phyloP scores from a whole-genome alignment of 2,113 vertebrate genomes.

The Seriola rivoliana region DNA sequence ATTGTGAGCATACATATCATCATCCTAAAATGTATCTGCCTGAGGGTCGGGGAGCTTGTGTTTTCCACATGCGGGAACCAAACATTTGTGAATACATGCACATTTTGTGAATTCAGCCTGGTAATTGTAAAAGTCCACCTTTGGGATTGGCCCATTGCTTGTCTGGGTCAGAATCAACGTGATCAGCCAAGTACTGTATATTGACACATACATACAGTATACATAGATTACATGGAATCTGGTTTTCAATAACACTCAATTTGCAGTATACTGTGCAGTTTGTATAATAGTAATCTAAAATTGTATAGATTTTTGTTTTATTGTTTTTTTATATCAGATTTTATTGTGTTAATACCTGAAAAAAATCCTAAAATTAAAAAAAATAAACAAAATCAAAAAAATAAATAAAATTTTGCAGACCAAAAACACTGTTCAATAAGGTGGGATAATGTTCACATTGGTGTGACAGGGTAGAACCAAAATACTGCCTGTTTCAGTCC shows the following conservation, averaged over 20 bases:
- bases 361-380: too few species aligned
- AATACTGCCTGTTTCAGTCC: too few species aligned
- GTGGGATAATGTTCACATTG: too few species aligned
- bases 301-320: too few species aligned
- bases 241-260: too few species aligned
- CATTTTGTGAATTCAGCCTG: slow-evolving; percentile 9
- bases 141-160: background rate
- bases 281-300: too few species aligned
- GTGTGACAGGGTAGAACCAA: too few species aligned
- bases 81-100: background rate
- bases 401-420: too few species aligned
- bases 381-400: too few species aligned
- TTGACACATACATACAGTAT: background rate
- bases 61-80: background rate
- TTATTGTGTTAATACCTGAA: too few species aligned
- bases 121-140: background rate
- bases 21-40: slow-evolving; percentile 17
- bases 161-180: background rate
- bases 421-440: too few species aligned
- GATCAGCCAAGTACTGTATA: background rate
- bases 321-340: too few species aligned
- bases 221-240: background rate
- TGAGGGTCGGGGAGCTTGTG: slow-evolving; percentile 18
- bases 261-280: background rate
- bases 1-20: slow-evolving; percentile 17